A percentile compares a stretch with the other conserved stretches of the same genome.
Evolutionary conservation across 2,888 invertebrate genomes (phyloP).

Genomic region (Chloroclystis v-ata): DNA sequence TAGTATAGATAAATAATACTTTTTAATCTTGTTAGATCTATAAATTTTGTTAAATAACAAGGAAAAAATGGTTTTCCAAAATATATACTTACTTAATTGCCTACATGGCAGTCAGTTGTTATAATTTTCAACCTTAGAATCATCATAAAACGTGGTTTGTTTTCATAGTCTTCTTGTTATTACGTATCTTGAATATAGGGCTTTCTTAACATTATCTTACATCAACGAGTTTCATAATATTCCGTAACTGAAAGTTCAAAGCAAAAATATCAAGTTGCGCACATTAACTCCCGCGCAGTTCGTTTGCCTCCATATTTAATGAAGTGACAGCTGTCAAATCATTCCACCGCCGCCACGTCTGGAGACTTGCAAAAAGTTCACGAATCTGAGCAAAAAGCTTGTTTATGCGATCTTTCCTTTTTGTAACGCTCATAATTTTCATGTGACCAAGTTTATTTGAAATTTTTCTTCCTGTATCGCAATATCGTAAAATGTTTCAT

Average conservation of each 20-base stretch:
- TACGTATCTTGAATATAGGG: too few relatives aligned
- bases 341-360: conserved; percentile 28
- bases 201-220: not conserved
- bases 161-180: too few relatives aligned
- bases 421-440: conserved; percentile 30
- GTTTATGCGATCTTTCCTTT: conserved; percentile 33
- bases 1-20: too few relatives aligned
- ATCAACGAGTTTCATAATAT: not conserved
- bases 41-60: too few relatives aligned
- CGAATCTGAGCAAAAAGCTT: conserved; percentile 32
- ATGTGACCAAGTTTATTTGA: conserved; percentile 18
- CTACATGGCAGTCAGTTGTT: too few relatives aligned
- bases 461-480: conserved; percentile 23
- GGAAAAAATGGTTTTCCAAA: too few relatives aligned
- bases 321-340: conserved; percentile 39
- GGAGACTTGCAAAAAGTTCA: conserved; percentile 29
- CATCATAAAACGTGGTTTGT: too few relatives aligned
- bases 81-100: too few relatives aligned
- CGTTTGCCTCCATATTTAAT: conserved; percentile 30
- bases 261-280: conserved; percentile 6
- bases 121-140: too few relatives aligned
- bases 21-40: too few relatives aligned
- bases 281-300: conserved; percentile 24
- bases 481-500: conserved; percentile 31
- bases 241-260: not conserved